Conservation (phyloP, 2,888 invertebrate genomes). For the Kuschelorhynchus macadamiae region DNA sequence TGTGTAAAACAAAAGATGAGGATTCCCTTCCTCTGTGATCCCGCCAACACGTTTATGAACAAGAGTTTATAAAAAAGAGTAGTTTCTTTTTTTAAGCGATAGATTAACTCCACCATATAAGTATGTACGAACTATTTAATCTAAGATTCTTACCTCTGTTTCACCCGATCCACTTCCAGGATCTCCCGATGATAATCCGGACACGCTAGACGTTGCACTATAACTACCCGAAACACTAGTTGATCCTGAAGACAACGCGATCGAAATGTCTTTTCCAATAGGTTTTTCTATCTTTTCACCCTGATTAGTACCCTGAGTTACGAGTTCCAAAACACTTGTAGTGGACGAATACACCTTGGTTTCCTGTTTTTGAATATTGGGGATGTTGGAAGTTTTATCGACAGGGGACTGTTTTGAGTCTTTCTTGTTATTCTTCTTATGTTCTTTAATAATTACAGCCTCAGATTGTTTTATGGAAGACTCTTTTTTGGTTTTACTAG, state of each 20-base stretch:
- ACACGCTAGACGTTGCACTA: constrained; percentile 18
- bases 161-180: constrained; percentile 20
- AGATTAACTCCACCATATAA: too few species aligned
- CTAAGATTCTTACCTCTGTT: constrained; percentile 41
- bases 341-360: constrained; percentile 17
- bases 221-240: constrained; percentile 26
- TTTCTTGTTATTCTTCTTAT: too few species aligned
- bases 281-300: constrained; percentile 14
- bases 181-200: constrained; percentile 21
- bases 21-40: too few species aligned
- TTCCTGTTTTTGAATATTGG: constrained; percentile 5
- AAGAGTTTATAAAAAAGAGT: too few species aligned
- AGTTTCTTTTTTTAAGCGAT: too few species aligned
- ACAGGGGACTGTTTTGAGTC: too few species aligned
- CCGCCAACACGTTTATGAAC: too few species aligned
- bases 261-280: constrained; percentile 20
- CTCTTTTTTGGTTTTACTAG: constrained; percentile 7
- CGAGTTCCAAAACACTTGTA: constrained; percentile 20
- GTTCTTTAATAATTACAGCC: constrained; percentile 26
- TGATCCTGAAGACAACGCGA: constrained; percentile 7
- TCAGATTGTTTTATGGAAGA: not conserved
- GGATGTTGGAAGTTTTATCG: not conserved
- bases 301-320: not conserved
- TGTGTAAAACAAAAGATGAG: too few species aligned
- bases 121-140: too few species aligned